Conservation (phyloP, 1,140 invertebrate species). For the Tetragonula clypearis region DNA sequence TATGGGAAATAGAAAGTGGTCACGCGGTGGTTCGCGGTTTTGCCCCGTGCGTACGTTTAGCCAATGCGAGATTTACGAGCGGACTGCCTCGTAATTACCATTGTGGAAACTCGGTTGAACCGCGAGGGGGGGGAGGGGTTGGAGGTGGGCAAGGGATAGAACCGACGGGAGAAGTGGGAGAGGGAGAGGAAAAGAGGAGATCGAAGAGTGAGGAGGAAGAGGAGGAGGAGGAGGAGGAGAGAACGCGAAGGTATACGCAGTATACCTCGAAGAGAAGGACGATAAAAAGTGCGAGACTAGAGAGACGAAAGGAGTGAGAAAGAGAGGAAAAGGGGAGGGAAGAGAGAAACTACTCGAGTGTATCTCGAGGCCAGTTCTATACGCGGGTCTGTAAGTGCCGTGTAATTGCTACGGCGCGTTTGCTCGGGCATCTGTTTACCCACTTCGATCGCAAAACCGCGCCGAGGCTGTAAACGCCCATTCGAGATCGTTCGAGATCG, state of each 20-base stretch:
- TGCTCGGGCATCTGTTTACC: conserved; percentile 73
- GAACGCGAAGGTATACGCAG: conserved; percentile 1
- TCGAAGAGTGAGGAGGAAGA: neutral
- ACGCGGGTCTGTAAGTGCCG: conserved; percentile 63
- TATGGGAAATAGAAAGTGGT: conserved; percentile 75
- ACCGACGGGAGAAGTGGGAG: neutral
- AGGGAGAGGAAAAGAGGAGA: neutral
- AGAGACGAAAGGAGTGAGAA: neutral
- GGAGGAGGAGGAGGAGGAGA: neutral
- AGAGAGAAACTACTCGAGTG: conserved; percentile 17
- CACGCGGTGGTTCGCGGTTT: conserved; percentile 42
- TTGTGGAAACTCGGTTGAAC: conserved; percentile 66
- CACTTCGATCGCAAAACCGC: conserved; percentile 67
- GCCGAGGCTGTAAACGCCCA: conserved; percentile 53
- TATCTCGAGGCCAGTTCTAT: conserved; percentile 27
- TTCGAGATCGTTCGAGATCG: conserved; percentile 55
- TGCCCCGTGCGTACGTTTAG: conserved; percentile 44
- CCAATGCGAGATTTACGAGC: conserved; percentile 70
- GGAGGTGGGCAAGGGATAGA: neutral
- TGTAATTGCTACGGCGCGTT: conserved; percentile 70
- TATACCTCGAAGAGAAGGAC: neutral
- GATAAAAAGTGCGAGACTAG: conserved; percentile 14
- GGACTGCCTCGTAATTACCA: conserved; percentile 72
- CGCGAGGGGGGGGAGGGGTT: neutral
- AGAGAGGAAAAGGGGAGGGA: neutral